These are phyloP conservation scores for Lacanobia oleracea DNA, from an alignment of 2,888 invertebrate species.

Conservation along the genomic window DNA sequence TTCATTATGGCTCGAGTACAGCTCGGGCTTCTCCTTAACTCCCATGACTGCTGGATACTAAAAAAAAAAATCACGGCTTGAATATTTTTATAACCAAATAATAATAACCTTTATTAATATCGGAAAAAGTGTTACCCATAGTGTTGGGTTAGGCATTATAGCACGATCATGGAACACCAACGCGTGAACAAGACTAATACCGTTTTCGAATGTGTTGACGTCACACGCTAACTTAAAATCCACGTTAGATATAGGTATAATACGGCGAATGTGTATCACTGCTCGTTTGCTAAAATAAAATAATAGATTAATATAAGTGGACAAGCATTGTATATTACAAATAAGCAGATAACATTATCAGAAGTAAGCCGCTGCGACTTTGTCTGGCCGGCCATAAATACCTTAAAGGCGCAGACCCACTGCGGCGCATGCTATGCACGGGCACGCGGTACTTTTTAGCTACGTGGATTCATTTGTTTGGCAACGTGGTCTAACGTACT, in stretches of 20 bases:
- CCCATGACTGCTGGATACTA: constrained; percentile 78
- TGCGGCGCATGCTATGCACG: no score
- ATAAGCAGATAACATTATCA: no score
- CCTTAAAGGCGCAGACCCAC: no score
- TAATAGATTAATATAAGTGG: background rate
- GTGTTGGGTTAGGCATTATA: constrained; percentile 73
- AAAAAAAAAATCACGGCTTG: constrained; percentile 65
- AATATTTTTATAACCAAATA: background rate
- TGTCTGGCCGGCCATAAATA: no score
- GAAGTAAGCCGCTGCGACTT: no score
- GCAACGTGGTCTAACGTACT: no score
- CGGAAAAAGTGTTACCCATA: constrained; percentile 68
- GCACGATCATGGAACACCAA: constrained; percentile 86
- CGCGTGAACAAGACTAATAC: constrained; percentile 83
- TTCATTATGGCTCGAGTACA: constrained; percentile 77
- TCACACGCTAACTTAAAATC: constrained; percentile 79
- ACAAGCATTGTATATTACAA: no score
- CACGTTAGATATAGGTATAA: constrained; percentile 69
- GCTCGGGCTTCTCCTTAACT: constrained; percentile 76
- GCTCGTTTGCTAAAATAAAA: constrained; percentile 81
- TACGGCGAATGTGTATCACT: constrained; percentile 78
- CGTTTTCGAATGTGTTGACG: constrained; percentile 82
- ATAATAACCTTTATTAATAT: background rate
- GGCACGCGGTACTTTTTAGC: no score
- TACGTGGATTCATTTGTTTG: no score